Evolutionary conservation across 1,140 invertebrate species (phyloP), one percentile per base, ranked within the genome.

Genomic region (Linepithema humile): DNA sequence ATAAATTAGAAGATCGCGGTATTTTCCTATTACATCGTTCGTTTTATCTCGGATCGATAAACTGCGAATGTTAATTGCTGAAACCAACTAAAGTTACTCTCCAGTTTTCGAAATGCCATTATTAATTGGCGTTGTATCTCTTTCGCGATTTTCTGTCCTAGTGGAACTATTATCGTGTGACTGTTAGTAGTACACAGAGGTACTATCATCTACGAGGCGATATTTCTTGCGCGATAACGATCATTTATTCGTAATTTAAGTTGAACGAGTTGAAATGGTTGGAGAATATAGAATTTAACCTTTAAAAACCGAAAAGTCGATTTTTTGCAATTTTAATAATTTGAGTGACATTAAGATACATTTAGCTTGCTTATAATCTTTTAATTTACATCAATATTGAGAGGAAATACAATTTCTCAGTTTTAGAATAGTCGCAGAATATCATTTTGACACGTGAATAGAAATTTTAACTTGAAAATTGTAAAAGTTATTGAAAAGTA

Each of bases 71-170:
- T 7, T 45, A 75, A 75, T 48, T 45, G 73, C 35, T 48, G n/a
- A 45, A 57, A 17, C 35, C n/a, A 17, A 15, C 57, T 64, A 7
- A 64, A 75, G 64, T 75, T 64, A 38, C n/a, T 48, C 2, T 2
- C 15, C 29, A 40, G 50, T n/a, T 75, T 75, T 35, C 43, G 57
- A 12, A 23, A 64, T 17, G 57, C 57, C n/a, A 12, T 64, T 75
- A 50, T 32, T 62, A 62, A 75, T 3, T 12, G 40, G 5, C 12
- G 23, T 15, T 23, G 59, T 40, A 17, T 38, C 38, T 3, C 17
- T 60, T 60, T 60, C 4, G 38, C 55, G 38, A 74, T 57, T 73
- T 38, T 57, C 32, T 72, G 48, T 72, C 50, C 70, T 73, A 50
- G 4, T 35, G 50, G 35, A 65, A 50, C 75, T 64, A 40, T 82